These are phyloP conservation scores for Heliconius congener DNA, from an alignment of 1,140 invertebrate genomes.

Conservation along the genomic window DNA sequence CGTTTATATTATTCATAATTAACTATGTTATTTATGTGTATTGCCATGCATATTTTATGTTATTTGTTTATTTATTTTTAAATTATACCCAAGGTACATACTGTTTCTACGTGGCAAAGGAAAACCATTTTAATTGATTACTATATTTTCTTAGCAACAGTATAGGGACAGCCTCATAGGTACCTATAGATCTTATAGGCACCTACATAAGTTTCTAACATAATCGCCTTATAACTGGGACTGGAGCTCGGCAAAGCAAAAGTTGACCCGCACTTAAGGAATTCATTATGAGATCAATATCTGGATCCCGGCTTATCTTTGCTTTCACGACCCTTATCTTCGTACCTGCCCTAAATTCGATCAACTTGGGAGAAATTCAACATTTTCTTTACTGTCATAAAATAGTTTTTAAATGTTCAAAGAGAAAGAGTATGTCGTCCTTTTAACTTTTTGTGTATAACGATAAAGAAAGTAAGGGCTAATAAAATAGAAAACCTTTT, in stretches of 20 bases:
- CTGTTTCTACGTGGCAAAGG: too few relatives aligned
- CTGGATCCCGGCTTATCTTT: slow-evolving; percentile 4
- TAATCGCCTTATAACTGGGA: slow-evolving; percentile 3
- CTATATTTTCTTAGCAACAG: neutral
- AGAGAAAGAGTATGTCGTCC: neutral
- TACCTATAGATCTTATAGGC: too few relatives aligned
- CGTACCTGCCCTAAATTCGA: slow-evolving; percentile 6
- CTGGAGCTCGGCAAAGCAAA: neutral
- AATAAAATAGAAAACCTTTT: neutral
- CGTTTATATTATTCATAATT: too few relatives aligned
- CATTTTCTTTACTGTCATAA: neutral
- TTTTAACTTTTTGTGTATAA: neutral
- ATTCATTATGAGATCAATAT: slow-evolving; percentile 15
- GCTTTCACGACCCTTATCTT: neutral
- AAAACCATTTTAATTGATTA: neutral
- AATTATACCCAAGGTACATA: too few relatives aligned
- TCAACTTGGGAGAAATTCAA: slow-evolving; percentile 2
- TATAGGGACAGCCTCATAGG: too few relatives aligned
- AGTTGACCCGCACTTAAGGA: slow-evolving; percentile 10
- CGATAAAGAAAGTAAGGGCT: neutral
- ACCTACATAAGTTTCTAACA: neutral
- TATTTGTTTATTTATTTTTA: too few relatives aligned
- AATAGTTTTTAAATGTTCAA: slow-evolving; percentile 9
- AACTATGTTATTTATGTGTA: too few relatives aligned
- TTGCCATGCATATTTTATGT: too few relatives aligned